phyloP scores from a whole-genome alignment of 2,888 invertebrate species.

The Cordilura impudica region DNA sequence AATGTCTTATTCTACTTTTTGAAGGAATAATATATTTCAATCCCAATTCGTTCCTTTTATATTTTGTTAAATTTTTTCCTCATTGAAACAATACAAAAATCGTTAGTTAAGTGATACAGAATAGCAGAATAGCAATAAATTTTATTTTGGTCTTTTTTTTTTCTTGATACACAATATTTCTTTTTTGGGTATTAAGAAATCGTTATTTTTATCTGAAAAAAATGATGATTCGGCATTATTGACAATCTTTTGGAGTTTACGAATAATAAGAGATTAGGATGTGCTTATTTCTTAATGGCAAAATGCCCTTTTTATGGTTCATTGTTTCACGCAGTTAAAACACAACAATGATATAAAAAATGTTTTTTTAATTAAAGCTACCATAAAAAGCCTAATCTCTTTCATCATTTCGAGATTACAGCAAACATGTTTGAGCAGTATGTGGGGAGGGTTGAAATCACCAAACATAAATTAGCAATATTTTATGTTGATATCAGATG shows the following conservation, averaged over 20 bases:
- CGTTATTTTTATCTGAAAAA: neutral
- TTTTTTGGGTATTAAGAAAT: too few species aligned
- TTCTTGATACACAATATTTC: too few species aligned
- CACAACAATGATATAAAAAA: neutral
- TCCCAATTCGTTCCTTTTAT: too few species aligned
- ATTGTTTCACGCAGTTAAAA: too few species aligned
- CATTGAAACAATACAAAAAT: too few species aligned
- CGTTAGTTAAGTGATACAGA: too few species aligned
- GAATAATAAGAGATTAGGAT: neutral
- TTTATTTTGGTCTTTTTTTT: too few species aligned
- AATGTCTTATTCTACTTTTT: too few species aligned
- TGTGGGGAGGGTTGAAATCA: neutral
- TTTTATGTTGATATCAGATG: slow-evolving; percentile 29
- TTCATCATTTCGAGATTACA: slow-evolving; percentile 5
- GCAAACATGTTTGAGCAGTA: neutral
- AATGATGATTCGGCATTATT: neutral
- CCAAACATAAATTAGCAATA: neutral
- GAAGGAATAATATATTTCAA: too few species aligned
- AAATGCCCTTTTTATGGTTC: neutral
- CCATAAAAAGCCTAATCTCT: slow-evolving; percentile 17
- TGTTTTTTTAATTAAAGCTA: neutral
- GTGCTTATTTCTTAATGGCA: neutral
- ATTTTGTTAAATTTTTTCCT: too few species aligned
- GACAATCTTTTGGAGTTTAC: neutral
- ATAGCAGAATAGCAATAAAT: too few species aligned